Base-by-base conservation (phyloP, 2,113 vertebrate genomes). In the Pongo abelii region DNA sequence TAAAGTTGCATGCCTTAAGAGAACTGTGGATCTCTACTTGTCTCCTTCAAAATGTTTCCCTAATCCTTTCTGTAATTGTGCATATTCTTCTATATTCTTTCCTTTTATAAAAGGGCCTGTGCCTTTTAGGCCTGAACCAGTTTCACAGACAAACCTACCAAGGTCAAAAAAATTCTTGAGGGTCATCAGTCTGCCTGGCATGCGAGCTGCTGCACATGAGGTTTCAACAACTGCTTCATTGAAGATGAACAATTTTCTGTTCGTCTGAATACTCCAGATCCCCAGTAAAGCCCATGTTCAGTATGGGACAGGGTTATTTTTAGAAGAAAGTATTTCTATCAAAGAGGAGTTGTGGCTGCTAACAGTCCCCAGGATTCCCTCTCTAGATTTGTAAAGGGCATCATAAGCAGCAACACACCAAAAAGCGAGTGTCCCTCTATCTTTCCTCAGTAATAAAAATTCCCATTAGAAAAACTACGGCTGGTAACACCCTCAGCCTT, bases 241-340 rank as follows among this genome's bases (percentile, higher is more conserved):
- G 61, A 23, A 78, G 5, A 77, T 27, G 27, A 89, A 85, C 27
- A 72, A 17, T 50, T 89, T 89, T 69, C 55, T 69, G 17, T 75
- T 75, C 27, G 59, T 69, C 35, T 59, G 32, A 55, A 75, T n/a
- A 23, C 32, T 89, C 78, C 10, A 85, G 55, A 74, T 79, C 2
- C 8, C 8, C 22, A 79, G 48, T 32, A 91, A 75, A 80, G 14
- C 2, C 30, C 35, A 78, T 46, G 75, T 22, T 83, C 27, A 91
- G 11, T 61, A 27, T 46, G 23, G 7, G 17, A 35, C 64, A 77
- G n/a, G 14, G 4, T 69, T 67, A 23, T 78, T 67, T 52, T 52
- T 61, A 72, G 55, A 93, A 61, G 78, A 93, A 75, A 85, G 1
- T 40, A 89, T 88, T 94, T 90, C n/a, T 84, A 50, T 70, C 64